Evolutionary conservation across 2,888 invertebrate species (phyloP).

Genomic region (Erpobdella octoculata): DNA sequence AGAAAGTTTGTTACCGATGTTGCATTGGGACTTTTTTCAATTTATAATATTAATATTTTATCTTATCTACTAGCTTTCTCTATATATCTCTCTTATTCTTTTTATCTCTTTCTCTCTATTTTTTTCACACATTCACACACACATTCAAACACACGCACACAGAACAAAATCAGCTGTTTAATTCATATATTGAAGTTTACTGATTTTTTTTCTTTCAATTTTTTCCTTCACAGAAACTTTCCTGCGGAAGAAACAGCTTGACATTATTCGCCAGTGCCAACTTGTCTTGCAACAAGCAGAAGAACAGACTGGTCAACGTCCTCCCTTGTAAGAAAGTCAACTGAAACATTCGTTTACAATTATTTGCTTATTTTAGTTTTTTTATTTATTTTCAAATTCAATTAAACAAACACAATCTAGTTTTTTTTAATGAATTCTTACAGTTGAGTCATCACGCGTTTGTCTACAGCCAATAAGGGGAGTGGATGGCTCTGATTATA

Average conservation of each 20-base stretch:
- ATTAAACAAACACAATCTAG: not conserved
- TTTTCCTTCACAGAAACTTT: slow-evolving; percentile 62
- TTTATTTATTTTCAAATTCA: too few relatives aligned
- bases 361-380: too few relatives aligned
- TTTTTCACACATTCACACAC: too few relatives aligned
- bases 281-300: slow-evolving; percentile 90
- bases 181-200: too few relatives aligned
- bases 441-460: slow-evolving; percentile 79
- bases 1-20: not conserved
- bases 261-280: slow-evolving; percentile 90
- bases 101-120: too few relatives aligned
- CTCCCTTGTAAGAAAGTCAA: slow-evolving; percentile 27
- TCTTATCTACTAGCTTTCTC: too few relatives aligned
- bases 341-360: too few relatives aligned
- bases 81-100: too few relatives aligned
- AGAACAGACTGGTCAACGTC: slow-evolving; percentile 75
- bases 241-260: slow-evolving; percentile 84
- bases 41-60: too few relatives aligned
- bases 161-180: too few relatives aligned
- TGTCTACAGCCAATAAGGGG: slow-evolving; percentile 81
- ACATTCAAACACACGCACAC: too few relatives aligned
- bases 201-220: not conserved
- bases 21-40: too few relatives aligned
- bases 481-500: slow-evolving; percentile 88
- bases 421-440: slow-evolving; percentile 25